Percentiles rank a stretch among this genome's conserved stretches.
Evolutionary conservation across 2,888 invertebrate genomes (phyloP).

Genomic region (Nesidiocoris tenuis): DNA sequence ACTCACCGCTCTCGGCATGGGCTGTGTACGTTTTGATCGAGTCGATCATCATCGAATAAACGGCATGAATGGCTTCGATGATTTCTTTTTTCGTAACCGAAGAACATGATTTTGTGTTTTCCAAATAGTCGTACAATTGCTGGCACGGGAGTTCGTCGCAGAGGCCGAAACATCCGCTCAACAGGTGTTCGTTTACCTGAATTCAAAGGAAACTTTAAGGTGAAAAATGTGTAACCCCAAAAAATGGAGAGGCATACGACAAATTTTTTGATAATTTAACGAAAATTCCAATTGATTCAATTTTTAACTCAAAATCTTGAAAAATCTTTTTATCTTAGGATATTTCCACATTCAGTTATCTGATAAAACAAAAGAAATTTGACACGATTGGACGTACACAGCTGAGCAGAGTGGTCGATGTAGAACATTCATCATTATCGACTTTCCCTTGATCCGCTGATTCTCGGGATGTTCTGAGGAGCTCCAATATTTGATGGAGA

Average conservation of each 20-base stretch:
- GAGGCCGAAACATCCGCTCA: slow-evolving; percentile 58
- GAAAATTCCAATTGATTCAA: too few species aligned
- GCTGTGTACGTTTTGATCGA: slow-evolving; percentile 54
- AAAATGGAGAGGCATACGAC: too few species aligned
- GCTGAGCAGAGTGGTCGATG: slow-evolving; percentile 53
- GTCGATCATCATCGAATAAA: slow-evolving; percentile 59
- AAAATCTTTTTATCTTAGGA: too few species aligned
- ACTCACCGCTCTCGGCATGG: slow-evolving; percentile 42
- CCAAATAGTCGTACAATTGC: slow-evolving; percentile 61
- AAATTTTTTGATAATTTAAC: too few species aligned
- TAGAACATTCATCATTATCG: slow-evolving; percentile 41
- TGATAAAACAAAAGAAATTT: too few species aligned
- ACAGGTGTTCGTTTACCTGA: slow-evolving; percentile 56
- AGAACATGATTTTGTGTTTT: slow-evolving; percentile 60
- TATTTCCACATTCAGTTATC: too few species aligned
- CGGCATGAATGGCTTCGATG: slow-evolving; percentile 58
- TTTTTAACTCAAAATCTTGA: too few species aligned
- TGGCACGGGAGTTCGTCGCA: slow-evolving; percentile 53
- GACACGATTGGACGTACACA: slow-evolving; percentile 51
- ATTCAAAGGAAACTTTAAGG: slow-evolving; percentile 19
- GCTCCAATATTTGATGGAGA: slow-evolving; percentile 54
- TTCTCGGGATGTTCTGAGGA: slow-evolving; percentile 52
- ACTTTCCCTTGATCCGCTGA: slow-evolving; percentile 48
- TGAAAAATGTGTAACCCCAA: too few species aligned
- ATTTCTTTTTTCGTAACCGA: slow-evolving; percentile 59